phyloP scores from a whole-genome alignment of 2,113 vertebrate species.

The Heloderma charlesbogerti region DNA sequence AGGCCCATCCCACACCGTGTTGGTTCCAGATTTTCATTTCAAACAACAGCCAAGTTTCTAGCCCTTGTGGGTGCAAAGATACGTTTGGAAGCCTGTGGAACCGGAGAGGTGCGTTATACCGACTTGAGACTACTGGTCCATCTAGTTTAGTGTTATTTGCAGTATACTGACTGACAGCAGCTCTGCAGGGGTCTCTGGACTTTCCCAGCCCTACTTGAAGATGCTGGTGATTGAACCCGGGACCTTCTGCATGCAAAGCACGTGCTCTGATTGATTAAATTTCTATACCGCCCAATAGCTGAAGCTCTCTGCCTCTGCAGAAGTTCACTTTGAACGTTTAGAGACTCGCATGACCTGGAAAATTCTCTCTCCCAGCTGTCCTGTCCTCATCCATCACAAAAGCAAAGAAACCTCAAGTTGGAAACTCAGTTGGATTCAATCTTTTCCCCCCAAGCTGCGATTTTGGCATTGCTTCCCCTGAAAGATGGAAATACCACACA shows the following conservation, averaged over 20 bases:
- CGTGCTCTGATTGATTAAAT: background rate
- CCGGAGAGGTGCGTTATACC: too few species aligned
- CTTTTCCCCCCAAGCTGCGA: background rate
- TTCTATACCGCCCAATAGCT: too few species aligned
- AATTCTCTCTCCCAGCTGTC: too few species aligned
- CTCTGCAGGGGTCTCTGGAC: too few species aligned
- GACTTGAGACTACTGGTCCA: too few species aligned
- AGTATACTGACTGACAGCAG: too few species aligned
- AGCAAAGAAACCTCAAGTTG: background rate
- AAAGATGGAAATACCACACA: background rate
- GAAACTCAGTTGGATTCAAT: background rate
- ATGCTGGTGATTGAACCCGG: background rate
- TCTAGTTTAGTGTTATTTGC: too few species aligned
- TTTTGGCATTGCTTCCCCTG: background rate
- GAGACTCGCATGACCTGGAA: background rate
- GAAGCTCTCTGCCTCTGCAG: background rate
- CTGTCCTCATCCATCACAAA: background rate
- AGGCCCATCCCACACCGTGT: too few species aligned
- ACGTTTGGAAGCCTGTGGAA: too few species aligned
- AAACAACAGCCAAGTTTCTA: background rate
- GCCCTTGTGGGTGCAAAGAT: background rate
- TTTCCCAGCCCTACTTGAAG: background rate
- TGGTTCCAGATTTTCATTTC: background rate
- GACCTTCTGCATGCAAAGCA: background rate
- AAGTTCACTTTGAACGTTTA: background rate